Base-by-base conservation (phyloP, 2,888 invertebrate genomes). In the Vesta saturnalis region DNA sequence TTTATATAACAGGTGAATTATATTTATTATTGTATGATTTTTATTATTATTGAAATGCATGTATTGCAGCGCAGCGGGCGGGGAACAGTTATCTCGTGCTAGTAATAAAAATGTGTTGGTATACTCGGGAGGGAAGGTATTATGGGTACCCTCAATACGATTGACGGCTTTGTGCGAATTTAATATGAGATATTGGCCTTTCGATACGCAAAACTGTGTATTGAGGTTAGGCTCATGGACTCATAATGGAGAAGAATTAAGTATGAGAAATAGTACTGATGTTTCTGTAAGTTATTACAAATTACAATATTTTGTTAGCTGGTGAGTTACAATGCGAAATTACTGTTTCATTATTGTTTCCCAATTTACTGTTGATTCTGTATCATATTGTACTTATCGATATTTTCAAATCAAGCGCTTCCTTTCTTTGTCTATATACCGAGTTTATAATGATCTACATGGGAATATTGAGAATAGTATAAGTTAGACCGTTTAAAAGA, bases 151-250 rank as follows among this genome's bases (percentile, higher is more conserved):
- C 3, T 89, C 92, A 4, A 87, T 90, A 1, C 90, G 90, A 69
- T 90, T 92, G 69, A 84, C 89, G 0, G 85, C 88, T n/a, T 88
- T 89, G 75, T 91, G 90, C 76, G 88, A 90, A 64, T 79, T 89
- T 23, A 88, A 94, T 78, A 85, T 94, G 59, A 83, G 86, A 12
- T 84, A 87, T 70, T 95, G 94, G 94, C 95, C 95, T 0, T 88
- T 86, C 55, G 95, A 95, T 82, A 83, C 83, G 3, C 94, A 95
- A 80, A 82, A 80, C 0, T 92, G 92, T 75, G 77, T 80, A 47
- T 83, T 94, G 68, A 88, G 87, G 76, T 88, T 95, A 66, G 93
- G 92, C 0, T 93, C 94, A 0, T 91, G 94, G 89, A 88, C 89
- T 0, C 88, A 90, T 77, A 85, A 86, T 60, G 87, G 87, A 0